These are phyloP conservation scores for Ictidomys tridecemlineatus DNA, from an alignment of 2,113 vertebrate genomes.

Conservation along the genomic window DNA sequence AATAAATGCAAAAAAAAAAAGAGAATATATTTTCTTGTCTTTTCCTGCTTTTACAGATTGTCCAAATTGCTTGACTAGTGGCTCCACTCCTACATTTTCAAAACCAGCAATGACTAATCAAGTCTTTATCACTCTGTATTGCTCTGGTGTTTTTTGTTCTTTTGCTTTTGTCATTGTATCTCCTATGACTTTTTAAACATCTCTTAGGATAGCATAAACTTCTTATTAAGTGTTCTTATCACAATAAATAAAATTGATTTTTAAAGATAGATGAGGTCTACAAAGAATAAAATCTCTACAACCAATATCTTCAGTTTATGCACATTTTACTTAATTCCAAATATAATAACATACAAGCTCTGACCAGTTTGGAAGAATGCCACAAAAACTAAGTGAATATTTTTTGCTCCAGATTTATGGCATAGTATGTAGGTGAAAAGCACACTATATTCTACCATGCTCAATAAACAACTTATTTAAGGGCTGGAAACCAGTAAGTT, in stretches of 20 bases:
- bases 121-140: background rate
- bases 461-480: constrained; percentile 73
- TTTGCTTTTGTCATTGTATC: background rate
- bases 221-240: background rate
- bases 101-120: background rate
- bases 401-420: constrained; percentile 3
- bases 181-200: background rate
- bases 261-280: background rate
- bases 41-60: background rate
- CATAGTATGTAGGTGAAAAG: constrained; percentile 43
- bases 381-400: constrained; percentile 55
- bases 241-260: background rate
- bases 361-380: constrained; percentile 52
- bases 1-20: too few relatives aligned
- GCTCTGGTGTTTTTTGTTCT: background rate
- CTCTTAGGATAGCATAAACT: background rate
- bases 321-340: constrained; percentile 55
- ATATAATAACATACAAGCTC: constrained; percentile 64
- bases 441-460: constrained; percentile 42
- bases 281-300: constrained; percentile 18
- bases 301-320: constrained; percentile 37
- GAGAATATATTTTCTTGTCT: background rate
- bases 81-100: background rate
- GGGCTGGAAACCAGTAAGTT: constrained; percentile 58
- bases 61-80: background rate